Percentiles rank a stretch among this genome's conserved stretches.
Conservation (phyloP, 2,113 vertebrate genomes). For the Bostrychus sinensis region DNA sequence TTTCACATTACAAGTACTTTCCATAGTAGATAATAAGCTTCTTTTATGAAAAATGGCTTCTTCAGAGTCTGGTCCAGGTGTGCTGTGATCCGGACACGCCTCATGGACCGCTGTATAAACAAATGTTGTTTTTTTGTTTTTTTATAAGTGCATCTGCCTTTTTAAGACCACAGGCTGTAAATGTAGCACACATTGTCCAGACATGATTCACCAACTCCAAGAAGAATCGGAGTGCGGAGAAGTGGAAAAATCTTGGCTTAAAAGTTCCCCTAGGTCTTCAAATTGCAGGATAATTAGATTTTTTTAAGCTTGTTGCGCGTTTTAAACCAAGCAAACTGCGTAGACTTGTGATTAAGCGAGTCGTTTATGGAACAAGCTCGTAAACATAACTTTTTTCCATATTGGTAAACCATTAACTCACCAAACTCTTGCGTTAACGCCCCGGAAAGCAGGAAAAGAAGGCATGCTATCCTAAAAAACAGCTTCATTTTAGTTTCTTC, state of each 20-base stretch:
- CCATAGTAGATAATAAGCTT: too few species aligned
- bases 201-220: background rate
- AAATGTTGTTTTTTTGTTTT: background rate
- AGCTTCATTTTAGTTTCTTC: background rate
- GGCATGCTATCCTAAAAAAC: background rate
- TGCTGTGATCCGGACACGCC: background rate
- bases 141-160: background rate
- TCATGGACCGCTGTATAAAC: too few species aligned
- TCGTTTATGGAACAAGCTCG: background rate
- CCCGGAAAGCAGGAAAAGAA: background rate
- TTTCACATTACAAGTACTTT: too few species aligned
- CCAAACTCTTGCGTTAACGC: background rate
- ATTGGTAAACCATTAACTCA: background rate
- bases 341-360: background rate
- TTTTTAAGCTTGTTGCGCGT: background rate
- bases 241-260: background rate
- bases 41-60: too few species aligned
- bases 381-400: slow-evolving; percentile 1
- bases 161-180: background rate
- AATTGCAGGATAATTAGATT: background rate
- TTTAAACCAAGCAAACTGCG: background rate
- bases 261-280: background rate
- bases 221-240: background rate
- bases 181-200: background rate
- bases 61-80: too few species aligned